A percentile compares a stretch with the other conserved stretches of the same genome.
Conservation (phyloP, 2,113 vertebrate genomes). For the Perognathus longimembris region DNA sequence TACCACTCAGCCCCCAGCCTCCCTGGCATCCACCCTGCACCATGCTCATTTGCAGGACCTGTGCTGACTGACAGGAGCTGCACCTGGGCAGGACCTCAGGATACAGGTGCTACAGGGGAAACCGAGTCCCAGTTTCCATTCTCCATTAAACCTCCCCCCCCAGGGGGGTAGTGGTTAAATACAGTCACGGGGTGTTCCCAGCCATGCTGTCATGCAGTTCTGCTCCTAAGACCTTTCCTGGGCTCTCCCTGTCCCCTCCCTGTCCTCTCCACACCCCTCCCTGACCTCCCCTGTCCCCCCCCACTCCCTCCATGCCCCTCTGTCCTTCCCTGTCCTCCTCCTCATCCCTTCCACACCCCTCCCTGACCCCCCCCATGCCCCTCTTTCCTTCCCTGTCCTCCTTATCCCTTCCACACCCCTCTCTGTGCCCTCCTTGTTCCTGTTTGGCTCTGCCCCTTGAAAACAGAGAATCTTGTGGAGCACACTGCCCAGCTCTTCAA, state of each 20-base stretch:
- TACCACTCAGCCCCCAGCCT: too few relatives aligned
- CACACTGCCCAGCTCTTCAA: neutral
- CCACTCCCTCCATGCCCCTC: too few relatives aligned
- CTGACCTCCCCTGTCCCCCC: accelerated
- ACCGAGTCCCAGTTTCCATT: slow-evolving; percentile 19
- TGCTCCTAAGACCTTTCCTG: neutral
- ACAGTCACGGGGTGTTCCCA: neutral
- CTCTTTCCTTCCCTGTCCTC: accelerated
- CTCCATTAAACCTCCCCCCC: neutral
- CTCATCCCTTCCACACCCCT: too few relatives aligned
- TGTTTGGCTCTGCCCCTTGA: neutral
- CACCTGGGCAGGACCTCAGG: neutral
- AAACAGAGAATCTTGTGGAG: neutral
- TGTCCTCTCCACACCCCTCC: too few relatives aligned
- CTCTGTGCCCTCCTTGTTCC: neutral
- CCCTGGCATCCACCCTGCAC: too few relatives aligned
- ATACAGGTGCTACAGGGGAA: neutral
- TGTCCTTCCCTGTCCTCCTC: neutral
- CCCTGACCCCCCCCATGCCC: too few relatives aligned
- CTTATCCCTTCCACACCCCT: too few relatives aligned
- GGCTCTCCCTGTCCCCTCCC: too few relatives aligned
- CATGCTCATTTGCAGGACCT: neutral
- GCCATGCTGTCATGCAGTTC: too few relatives aligned
- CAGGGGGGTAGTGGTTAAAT: too few relatives aligned
- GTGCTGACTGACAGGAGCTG: neutral